A percentile compares a stretch with the other conserved stretches of the same genome.
Evolutionary conservation across 1,140 invertebrate species (phyloP).

Genomic region (Penaeus vannamei): DNA sequence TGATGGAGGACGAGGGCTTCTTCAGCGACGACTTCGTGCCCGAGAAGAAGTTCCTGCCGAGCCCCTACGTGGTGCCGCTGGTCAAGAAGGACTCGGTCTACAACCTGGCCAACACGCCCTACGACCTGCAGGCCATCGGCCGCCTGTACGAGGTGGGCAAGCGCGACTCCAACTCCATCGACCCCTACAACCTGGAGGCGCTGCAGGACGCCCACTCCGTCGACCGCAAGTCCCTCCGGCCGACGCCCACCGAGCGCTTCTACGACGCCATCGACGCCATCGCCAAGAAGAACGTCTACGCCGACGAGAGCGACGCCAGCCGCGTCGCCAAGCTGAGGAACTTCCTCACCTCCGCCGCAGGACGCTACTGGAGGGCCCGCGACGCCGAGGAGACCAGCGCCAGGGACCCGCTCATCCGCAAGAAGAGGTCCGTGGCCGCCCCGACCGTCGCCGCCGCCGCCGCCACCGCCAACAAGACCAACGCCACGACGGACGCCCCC

Average conservation of each 20-base stretch:
- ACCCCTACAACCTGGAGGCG: not conserved
- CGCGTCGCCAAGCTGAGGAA: conserved; percentile 33
- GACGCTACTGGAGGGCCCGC: conserved; percentile 21
- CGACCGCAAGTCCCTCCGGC: conserved; percentile 23
- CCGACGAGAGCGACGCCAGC: not conserved
- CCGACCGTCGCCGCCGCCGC: not conserved
- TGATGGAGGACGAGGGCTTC: conserved; percentile 45
- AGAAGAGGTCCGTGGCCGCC: conserved; percentile 18
- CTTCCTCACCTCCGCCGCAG: conserved; percentile 38
- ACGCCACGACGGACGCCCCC: not conserved
- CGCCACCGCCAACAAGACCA: not conserved
- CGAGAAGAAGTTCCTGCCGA: not conserved
- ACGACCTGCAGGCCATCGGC: conserved; percentile 46
- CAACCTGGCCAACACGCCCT: conserved; percentile 39
- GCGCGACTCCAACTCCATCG: conserved; percentile 10
- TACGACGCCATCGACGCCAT: conserved; percentile 49
- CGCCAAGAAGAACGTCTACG: conserved; percentile 3
- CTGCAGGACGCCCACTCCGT: conserved; percentile 23
- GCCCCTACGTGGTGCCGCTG: not conserved
- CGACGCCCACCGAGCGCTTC: conserved; percentile 29
- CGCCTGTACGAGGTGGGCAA: conserved; percentile 53
- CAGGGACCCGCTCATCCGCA: conserved; percentile 30
- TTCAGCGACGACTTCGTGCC: conserved; percentile 41
- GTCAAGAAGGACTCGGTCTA: conserved; percentile 30
- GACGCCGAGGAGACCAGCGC: not conserved